A percentile compares a stretch with the other conserved stretches of the same genome.
These are phyloP conservation scores for Forbesichthys agassizii DNA, from an alignment of 2,113 vertebrate genomes.

Conservation along the genomic window DNA sequence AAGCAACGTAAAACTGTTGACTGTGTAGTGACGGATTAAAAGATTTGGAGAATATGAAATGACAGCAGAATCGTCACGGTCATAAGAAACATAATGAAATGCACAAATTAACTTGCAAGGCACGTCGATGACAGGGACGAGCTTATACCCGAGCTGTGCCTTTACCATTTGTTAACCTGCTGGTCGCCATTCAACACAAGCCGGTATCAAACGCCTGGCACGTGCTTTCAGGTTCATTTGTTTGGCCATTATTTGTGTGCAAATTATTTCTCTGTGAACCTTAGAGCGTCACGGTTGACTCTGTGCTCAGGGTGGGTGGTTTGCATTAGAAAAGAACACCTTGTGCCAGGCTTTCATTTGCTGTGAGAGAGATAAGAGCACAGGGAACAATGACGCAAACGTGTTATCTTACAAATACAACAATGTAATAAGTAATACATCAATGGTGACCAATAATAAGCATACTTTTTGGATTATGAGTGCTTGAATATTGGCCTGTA, in stretches of 20 bases:
- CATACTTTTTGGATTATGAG: not conserved
- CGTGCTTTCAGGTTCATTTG: not conserved
- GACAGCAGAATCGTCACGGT: not conserved
- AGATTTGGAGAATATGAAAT: not conserved
- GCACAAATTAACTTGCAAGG: not conserved
- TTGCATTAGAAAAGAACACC: slow-evolving; percentile 16
- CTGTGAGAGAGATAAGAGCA: not conserved
- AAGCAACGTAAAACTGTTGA: not conserved
- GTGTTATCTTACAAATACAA: not conserved
- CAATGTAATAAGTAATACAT: not conserved
- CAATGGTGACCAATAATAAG: not conserved
- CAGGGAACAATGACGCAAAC: not conserved
- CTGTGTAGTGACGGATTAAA: no score
- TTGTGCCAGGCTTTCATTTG: not conserved
- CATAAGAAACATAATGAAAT: not conserved
- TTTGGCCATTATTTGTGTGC: not conserved
- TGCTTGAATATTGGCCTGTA: not conserved
- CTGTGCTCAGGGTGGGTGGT: not conserved
- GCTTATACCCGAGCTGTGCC: not conserved
- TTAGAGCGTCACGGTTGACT: not conserved
- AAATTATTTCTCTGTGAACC: slow-evolving; percentile 5
- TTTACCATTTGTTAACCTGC: no score
- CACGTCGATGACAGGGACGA: not conserved
- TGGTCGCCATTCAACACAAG: not conserved
- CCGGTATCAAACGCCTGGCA: not conserved